These are phyloP conservation scores for Cerceris rybyensis DNA, from an alignment of 2,888 invertebrate species.

Conservation along the genomic window DNA sequence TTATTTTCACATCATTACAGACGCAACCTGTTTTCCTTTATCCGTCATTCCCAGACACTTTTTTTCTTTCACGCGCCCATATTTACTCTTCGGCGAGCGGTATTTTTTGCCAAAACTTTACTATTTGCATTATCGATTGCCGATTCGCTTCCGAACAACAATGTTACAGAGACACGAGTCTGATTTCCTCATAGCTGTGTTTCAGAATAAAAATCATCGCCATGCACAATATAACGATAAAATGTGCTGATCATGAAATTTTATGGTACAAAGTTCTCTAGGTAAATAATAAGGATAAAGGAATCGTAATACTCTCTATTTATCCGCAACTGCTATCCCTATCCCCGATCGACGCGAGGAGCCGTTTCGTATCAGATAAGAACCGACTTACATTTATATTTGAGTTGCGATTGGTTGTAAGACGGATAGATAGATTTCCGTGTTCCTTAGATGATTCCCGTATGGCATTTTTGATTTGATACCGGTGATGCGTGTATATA, in stretches of 20 bases:
- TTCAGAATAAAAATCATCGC: conserved; percentile 2
- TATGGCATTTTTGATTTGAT: conserved; percentile 37
- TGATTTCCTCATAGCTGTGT: too few species aligned
- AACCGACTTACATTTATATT: conserved; percentile 47
- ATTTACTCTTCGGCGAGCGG: too few species aligned
- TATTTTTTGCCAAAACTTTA: too few species aligned
- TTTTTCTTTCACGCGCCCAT: too few species aligned
- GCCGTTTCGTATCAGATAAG: conserved; percentile 48
- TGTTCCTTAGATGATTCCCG: conserved; percentile 30
- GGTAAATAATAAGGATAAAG: background rate
- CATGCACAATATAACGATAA: background rate
- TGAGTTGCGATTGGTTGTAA: conserved; percentile 45
- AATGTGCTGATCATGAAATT: conserved; percentile 1
- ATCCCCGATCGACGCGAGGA: conserved; percentile 6
- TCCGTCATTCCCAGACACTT: too few species aligned
- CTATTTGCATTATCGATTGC: too few species aligned
- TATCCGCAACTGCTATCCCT: conserved; percentile 14
- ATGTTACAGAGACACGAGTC: too few species aligned
- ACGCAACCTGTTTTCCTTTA: too few species aligned
- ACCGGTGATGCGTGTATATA: conserved; percentile 36
- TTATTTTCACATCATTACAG: too few species aligned
- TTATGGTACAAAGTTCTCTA: background rate
- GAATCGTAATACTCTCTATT: conserved; percentile 3
- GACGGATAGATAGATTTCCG: conserved; percentile 58
- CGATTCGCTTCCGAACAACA: too few species aligned